Conservation (phyloP, 2,888 invertebrate species). For the Plagiodera versicolora region DNA sequence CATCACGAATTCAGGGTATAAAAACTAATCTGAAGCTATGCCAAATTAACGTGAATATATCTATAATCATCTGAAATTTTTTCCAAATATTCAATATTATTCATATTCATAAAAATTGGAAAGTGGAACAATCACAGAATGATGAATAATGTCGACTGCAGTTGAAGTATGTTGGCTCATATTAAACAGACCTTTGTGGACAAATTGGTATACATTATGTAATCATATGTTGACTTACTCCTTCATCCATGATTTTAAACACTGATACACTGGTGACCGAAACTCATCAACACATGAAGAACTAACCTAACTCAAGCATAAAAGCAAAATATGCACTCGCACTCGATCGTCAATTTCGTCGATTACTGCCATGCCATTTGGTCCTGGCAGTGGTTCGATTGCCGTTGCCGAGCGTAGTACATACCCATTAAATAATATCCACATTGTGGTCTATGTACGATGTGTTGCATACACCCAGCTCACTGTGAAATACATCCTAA, state of each 20-base stretch:
- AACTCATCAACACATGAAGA: conserved; percentile 1
- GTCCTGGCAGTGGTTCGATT: neutral
- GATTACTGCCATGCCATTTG: conserved; percentile 12
- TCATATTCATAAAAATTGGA: neutral
- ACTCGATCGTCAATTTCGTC: conserved; percentile 4
- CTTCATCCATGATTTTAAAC: neutral
- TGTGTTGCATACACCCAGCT: no score
- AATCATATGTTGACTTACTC: neutral
- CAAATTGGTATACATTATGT: neutral
- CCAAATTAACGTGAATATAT: no score
- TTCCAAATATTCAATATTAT: no score
- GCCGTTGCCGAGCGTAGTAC: neutral
- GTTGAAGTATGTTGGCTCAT: no score
- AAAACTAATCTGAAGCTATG: neutral
- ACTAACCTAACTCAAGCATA: conserved; percentile 21
- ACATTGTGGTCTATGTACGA: no score
- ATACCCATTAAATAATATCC: no score
- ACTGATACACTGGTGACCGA: neutral
- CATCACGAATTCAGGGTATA: neutral
- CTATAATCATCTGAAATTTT: no score
- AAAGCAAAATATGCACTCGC: conserved; percentile 15
- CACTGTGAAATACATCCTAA: no score
- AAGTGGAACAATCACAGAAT: neutral
- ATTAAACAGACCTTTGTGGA: neutral
- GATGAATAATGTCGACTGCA: neutral